A percentile compares a stretch with the other conserved stretches of the same genome.
phyloP scores from a whole-genome alignment of 2,113 vertebrate species.

The Loxodonta africana region DNA sequence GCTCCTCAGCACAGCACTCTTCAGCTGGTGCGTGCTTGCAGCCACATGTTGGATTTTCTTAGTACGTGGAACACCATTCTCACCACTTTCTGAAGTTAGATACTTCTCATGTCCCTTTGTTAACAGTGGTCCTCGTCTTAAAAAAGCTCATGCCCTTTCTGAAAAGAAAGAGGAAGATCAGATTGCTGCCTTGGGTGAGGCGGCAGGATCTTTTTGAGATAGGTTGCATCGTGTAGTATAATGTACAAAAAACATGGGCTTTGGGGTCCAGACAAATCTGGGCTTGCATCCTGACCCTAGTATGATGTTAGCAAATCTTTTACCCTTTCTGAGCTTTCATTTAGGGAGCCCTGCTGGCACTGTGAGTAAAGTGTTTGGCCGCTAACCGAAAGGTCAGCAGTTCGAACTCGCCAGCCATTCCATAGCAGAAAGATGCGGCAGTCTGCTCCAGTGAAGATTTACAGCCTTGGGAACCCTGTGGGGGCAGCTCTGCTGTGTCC shows the following conservation, averaged over 20 bases:
- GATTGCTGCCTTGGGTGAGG: neutral
- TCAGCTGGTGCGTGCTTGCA: neutral
- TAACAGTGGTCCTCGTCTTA: neutral
- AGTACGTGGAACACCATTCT: neutral
- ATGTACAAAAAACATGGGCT: neutral
- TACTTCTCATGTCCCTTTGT: neutral
- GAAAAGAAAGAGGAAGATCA: neutral
- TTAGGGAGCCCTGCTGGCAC: too few species aligned
- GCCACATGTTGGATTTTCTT: neutral
- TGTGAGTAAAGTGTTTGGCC: too few species aligned
- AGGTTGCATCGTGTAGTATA: too few species aligned
- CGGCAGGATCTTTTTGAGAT: neutral
- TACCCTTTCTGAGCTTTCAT: neutral
- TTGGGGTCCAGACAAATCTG: neutral
- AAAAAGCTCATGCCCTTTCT: neutral
- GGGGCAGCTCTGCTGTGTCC: too few species aligned
- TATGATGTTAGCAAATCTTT: neutral
- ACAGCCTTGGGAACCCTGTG: too few species aligned
- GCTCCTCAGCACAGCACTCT: neutral
- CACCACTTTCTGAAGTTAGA: neutral
- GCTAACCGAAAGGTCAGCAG: too few species aligned
- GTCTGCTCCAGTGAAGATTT: too few species aligned
- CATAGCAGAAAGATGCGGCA: too few species aligned
- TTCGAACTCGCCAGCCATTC: too few species aligned
- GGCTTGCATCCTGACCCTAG: neutral